Evolutionary conservation across 2,888 invertebrate genomes (phyloP), one percentile per base, ranked within the genome.

Genomic region (Ctenicera cuprea): DNA sequence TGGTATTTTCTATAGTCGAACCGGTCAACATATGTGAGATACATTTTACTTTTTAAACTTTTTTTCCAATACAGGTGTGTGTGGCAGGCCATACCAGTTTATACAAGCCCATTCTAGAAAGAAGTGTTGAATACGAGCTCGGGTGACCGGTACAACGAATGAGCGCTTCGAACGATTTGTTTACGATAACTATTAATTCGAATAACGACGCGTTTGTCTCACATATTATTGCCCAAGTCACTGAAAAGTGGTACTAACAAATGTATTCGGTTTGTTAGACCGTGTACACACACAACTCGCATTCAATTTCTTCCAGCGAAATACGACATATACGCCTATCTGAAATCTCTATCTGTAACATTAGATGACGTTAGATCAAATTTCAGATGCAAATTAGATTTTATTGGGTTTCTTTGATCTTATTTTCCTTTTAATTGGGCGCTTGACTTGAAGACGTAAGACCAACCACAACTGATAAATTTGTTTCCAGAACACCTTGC

Each of bases 151-250:
- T 59, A 59, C 68, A 68, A 68, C 52, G 33, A 54, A 70, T 64
- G 70, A 52, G 41, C 64, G 64, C 63, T 50, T 54, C 52, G 64
- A 64, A 54, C 71, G 64, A 64, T 71, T 71, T 71, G 71, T 71
- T 71, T 71, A 71, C 64, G 71, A 71, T 68, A 59, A 68, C 71
- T 48, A 71, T 71, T 64, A 57, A 64, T 54, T 64, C 63, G 54
- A 64, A 71, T 71, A 71, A 64, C 63, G 63, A 71, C 59, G 48
- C 57, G 68, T 68, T 59, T 68, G 59, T 68, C 64, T 71, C 71
- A 45, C 64, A 64, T 54, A 71, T 64, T 71, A 71, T 63, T 64
- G 57, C 54, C 45, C 54, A 50, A 57, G 71, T 64, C 71, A 41
- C 18, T 71, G 71, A 71, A 71, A 69, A 64, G 63, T 57, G 63